These are phyloP conservation scores for Ectemnius cavifrons DNA, from an alignment of 2,888 invertebrate species.

Conservation along the genomic window DNA sequence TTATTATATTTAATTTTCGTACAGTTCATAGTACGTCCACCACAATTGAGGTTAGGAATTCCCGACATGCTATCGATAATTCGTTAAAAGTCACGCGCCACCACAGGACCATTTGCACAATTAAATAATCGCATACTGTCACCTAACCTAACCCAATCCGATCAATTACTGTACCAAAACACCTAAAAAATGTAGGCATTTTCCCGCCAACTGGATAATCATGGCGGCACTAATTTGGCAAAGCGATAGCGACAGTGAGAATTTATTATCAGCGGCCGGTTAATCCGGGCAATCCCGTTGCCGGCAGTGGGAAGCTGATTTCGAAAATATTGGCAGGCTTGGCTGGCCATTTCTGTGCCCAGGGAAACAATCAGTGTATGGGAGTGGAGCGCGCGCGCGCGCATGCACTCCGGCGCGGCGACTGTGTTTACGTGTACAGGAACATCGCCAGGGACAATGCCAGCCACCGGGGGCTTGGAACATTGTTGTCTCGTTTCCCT, in stretches of 20 bases:
- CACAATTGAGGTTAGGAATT: no score
- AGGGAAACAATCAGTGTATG: slow-evolving; percentile 7
- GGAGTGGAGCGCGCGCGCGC: neutral
- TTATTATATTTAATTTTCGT: no score
- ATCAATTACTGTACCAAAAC: no score
- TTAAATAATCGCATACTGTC: no score
- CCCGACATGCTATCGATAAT: no score
- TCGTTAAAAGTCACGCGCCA: no score
- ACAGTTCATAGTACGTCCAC: no score
- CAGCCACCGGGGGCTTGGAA: slow-evolving; percentile 7
- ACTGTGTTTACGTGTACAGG: neutral
- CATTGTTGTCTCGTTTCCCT: slow-evolving; percentile 30
- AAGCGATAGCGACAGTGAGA: neutral
- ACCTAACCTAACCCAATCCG: no score
- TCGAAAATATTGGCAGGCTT: slow-evolving; percentile 22
- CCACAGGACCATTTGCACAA: no score
- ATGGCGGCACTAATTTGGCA: slow-evolving; percentile 14
- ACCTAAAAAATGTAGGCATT: neutral
- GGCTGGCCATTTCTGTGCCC: neutral
- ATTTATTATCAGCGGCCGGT: slow-evolving; percentile 21
- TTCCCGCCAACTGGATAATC: neutral
- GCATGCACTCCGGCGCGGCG: no score
- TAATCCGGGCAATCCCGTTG: slow-evolving; percentile 22
- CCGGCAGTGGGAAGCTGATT: slow-evolving; percentile 18
- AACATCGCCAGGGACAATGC: slow-evolving; percentile 19